These are phyloP conservation scores for Hemithea aestivaria DNA, from an alignment of 2,888 invertebrate species.

Conservation along the genomic window DNA sequence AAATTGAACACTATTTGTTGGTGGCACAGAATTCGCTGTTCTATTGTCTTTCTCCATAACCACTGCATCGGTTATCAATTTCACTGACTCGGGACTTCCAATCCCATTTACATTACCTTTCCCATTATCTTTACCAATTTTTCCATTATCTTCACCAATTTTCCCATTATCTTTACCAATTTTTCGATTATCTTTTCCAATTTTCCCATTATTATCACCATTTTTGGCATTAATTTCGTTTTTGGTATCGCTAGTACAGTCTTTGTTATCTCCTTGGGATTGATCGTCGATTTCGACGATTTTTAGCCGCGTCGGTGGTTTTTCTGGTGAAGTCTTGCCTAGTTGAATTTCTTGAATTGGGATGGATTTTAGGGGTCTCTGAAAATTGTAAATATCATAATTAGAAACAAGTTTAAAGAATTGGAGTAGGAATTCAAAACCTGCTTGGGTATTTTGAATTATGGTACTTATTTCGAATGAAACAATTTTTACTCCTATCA, in stretches of 20 bases:
- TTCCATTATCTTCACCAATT: slow-evolving; percentile 1
- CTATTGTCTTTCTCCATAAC: slow-evolving; percentile 34
- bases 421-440: no score
- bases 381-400: slow-evolving; percentile 31
- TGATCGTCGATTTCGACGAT: slow-evolving; percentile 48
- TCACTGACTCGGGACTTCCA: slow-evolving; percentile 45
- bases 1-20: slow-evolving; percentile 83
- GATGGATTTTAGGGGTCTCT: slow-evolving; percentile 79
- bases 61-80: slow-evolving; percentile 38
- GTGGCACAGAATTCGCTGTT: slow-evolving; percentile 48
- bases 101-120: slow-evolving; percentile 9
- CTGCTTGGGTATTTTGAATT: no score
- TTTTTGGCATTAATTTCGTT: no score
- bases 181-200: no score
- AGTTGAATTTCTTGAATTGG: slow-evolving; percentile 65
- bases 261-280: slow-evolving; percentile 48
- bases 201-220: slow-evolving; percentile 4
- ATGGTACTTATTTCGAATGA: no score
- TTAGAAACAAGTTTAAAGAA: no score
- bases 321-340: slow-evolving; percentile 44
- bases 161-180: slow-evolving; percentile 4
- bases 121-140: no score
- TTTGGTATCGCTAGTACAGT: slow-evolving; percentile 30
- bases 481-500: no score
- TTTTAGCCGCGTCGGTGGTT: slow-evolving; percentile 47